Evolutionary conservation across 1,140 invertebrate genomes (phyloP).

Genomic region (Papilio aristodemus): DNA sequence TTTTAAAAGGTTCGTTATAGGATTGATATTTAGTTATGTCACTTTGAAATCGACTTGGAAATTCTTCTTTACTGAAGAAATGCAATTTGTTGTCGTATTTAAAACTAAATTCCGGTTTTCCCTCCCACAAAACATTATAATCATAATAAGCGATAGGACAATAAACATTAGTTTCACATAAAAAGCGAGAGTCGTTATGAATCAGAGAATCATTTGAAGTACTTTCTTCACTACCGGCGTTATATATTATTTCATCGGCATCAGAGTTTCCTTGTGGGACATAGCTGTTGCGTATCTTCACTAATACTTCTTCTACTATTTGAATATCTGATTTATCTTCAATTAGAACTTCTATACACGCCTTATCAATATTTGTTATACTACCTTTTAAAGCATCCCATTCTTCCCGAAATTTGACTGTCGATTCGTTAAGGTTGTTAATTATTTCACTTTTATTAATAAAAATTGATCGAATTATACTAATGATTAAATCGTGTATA

Average conservation of each 20-base stretch:
- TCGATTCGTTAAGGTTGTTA: constrained; percentile 50
- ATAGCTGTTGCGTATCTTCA: constrained; percentile 63
- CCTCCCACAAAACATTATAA: constrained; percentile 80
- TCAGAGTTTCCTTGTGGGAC: constrained; percentile 39
- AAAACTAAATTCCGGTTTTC: constrained; percentile 77
- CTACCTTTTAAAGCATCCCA: constrained; percentile 65
- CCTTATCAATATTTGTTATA: constrained; percentile 62
- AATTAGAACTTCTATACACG: constrained; percentile 58
- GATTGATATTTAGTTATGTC: constrained; percentile 71
- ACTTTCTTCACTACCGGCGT: constrained; percentile 52
- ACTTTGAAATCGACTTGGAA: constrained; percentile 70
- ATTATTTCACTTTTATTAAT: constrained; percentile 37
- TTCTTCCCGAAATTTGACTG: constrained; percentile 69
- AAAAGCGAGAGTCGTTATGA: constrained; percentile 63
- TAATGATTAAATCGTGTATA: constrained; percentile 44
- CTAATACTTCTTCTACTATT: constrained; percentile 62
- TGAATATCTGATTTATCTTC: constrained; percentile 64
- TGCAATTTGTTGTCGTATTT: constrained; percentile 79
- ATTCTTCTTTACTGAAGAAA: constrained; percentile 71
- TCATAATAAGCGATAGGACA: constrained; percentile 80
- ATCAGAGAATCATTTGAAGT: constrained; percentile 50
- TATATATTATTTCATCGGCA: constrained; percentile 56
- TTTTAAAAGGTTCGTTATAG: constrained; percentile 61
- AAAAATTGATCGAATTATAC: constrained; percentile 37
- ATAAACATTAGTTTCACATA: constrained; percentile 80